These are phyloP conservation scores for Halyomorpha halys DNA, from an alignment of 1,140 invertebrate species.

Conservation along the genomic window DNA sequence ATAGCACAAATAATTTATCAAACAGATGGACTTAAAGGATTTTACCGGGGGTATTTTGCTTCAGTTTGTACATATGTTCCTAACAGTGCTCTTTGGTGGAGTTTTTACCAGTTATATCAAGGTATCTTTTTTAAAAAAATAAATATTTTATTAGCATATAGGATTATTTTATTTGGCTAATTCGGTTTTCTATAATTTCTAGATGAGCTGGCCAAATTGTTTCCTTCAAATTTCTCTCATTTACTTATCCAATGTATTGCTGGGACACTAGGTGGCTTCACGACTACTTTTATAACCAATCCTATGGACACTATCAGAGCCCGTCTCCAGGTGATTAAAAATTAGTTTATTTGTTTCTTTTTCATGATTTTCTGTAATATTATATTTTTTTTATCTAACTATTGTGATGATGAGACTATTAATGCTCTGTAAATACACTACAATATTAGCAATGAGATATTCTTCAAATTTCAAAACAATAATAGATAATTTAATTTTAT, in stretches of 20 bases:
- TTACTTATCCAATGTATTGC: slow-evolving; percentile 79
- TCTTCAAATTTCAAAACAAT: too few species aligned
- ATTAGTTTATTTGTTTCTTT: too few species aligned
- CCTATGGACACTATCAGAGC: slow-evolving; percentile 86
- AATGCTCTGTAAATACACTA: too few species aligned
- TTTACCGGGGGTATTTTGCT: slow-evolving; percentile 87
- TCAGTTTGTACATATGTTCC: slow-evolving; percentile 88
- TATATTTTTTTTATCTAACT: too few species aligned
- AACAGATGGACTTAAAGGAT: slow-evolving; percentile 72
- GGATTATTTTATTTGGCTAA: not conserved
- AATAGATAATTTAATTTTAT: too few species aligned
- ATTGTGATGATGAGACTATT: too few species aligned
- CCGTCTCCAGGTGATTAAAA: slow-evolving; percentile 60
- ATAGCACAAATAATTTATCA: slow-evolving; percentile 66
- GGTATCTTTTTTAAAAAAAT: slow-evolving; percentile 45
- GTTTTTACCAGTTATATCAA: slow-evolving; percentile 88
- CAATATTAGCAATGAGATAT: too few species aligned
- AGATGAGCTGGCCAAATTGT: slow-evolving; percentile 65
- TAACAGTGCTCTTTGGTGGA: slow-evolving; percentile 94
- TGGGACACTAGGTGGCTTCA: slow-evolving; percentile 81
- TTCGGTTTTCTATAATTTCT: slow-evolving; percentile 32
- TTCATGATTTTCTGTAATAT: too few species aligned
- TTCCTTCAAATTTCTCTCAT: slow-evolving; percentile 68
- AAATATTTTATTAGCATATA: not conserved
- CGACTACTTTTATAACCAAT: slow-evolving; percentile 88